A percentile compares a stretch with the other conserved stretches of the same genome.
Evolutionary conservation across 2,888 invertebrate genomes (phyloP).

Genomic region (Oxyteleia sp.): DNA sequence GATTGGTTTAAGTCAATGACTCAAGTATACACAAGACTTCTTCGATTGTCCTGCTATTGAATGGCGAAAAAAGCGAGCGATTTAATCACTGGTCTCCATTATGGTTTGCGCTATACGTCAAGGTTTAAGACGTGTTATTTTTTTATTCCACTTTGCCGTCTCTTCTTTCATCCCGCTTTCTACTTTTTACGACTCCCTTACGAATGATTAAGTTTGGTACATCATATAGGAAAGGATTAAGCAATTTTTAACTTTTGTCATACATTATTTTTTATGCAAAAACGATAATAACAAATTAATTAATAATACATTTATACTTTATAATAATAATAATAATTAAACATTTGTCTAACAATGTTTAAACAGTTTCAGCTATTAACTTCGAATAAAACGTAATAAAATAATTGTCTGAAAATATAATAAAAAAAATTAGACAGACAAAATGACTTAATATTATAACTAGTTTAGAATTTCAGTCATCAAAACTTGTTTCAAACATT

Average conservation of each 20-base stretch:
- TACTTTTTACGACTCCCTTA: constrained; percentile 79
- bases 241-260: not conserved
- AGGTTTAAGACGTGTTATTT: constrained; percentile 11
- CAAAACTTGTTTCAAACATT: too few species aligned
- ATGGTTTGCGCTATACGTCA: constrained; percentile 69
- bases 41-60: constrained; percentile 79
- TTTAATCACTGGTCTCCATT: constrained; percentile 83
- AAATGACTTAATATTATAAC: too few species aligned
- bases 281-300: not conserved
- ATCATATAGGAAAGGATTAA: not conserved
- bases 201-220: constrained; percentile 73
- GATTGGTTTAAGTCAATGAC: constrained; percentile 80
- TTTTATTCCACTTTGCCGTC: constrained; percentile 29
- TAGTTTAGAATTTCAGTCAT: too few species aligned
- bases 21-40: constrained; percentile 76
- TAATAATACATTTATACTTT: too few species aligned
- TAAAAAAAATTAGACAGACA: too few species aligned
- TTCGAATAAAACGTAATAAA: too few species aligned
- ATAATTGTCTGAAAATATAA: too few species aligned
- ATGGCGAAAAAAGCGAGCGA: constrained; percentile 74
- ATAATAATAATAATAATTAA: too few species aligned
- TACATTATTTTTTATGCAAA: too few species aligned
- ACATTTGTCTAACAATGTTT: too few species aligned
- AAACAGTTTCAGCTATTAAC: too few species aligned
- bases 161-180: constrained; percentile 1